Base-by-base conservation (phyloP, 2,888 invertebrate genomes). In the Limnephilus rhombicus region DNA sequence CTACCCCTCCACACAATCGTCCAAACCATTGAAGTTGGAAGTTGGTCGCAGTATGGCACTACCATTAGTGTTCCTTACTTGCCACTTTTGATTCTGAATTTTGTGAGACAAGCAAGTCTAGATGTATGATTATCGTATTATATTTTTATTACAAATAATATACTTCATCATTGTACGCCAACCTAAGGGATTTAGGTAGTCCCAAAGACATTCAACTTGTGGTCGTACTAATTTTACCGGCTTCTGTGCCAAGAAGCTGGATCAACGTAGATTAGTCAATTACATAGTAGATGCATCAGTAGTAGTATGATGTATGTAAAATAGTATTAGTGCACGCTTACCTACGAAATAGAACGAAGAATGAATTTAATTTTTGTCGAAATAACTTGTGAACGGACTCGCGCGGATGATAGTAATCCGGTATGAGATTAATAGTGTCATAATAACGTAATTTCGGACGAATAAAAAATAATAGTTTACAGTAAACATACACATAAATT, bases 151-250 rank as follows among this genome's bases (percentile, higher is more conserved):
- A 45, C 7, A 13, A 13, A 15, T 4, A 53, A 53, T 53, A 53
- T 18, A 53, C 4, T 18, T 18, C 53, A 53, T 53, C 15, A 24
- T 53, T 53, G 53, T 53, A 37, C 18, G 15, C 5, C 3, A 37
- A 37, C 18, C 0, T 18, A 18, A 5, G 18, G 53, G 53, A 53
- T 24, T 7, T 9, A 24, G 37, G 24, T 9, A 24, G 37, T 83
- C 37, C 37, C 83, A 83, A 37, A 24, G 24, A 9, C 1, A 34
- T 83, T 83, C 18, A 7, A 83, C 83, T 18, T 83, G 31, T 24
- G 15, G 83, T 83, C 83, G 37, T 24, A 83, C 24, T 83, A 83
- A 37, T 83, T 83, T 83, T 34, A 41, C 29, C n/a, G 85, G 85
- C 18, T 49, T 24, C n/a, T 85, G 85, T 29, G 29, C 45, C 24